Evolutionary conservation across 2,797 vertebrate genomes (phyloP).

Genomic region (Gallinago solitaria): DNA sequence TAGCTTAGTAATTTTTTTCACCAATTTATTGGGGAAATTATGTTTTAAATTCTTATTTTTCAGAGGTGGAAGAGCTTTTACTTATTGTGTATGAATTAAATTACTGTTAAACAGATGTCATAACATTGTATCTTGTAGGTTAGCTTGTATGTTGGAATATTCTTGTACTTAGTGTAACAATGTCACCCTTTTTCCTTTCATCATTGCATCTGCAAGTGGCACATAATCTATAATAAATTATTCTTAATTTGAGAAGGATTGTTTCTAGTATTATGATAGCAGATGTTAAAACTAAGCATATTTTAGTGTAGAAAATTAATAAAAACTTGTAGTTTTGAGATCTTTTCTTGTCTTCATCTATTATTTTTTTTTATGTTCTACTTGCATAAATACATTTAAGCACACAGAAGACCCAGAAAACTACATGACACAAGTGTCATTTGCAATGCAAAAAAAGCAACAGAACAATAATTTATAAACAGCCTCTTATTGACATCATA

Average conservation of each 20-base stretch:
- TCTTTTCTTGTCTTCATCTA: not conserved
- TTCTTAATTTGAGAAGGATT: not conserved
- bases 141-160: not conserved
- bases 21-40: not conserved
- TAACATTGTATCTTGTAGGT: not conserved
- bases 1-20: not conserved
- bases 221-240: not conserved
- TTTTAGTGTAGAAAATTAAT: not conserved
- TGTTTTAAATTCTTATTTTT: not conserved
- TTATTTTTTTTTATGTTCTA: not conserved
- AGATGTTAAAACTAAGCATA: not conserved
- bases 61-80: not conserved
- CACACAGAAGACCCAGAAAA: not conserved
- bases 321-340: not conserved
- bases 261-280: not conserved
- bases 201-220: not conserved
- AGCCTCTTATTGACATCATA: not conserved
- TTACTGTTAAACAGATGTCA: not conserved
- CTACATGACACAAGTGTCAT: not conserved
- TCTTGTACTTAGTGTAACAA: not conserved
- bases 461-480: not conserved
- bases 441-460: not conserved
- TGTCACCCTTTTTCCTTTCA: not conserved
- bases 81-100: not conserved
- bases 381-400: not conserved